Conservation (phyloP, 2,113 vertebrate genomes). For the Mastomys coucha region DNA sequence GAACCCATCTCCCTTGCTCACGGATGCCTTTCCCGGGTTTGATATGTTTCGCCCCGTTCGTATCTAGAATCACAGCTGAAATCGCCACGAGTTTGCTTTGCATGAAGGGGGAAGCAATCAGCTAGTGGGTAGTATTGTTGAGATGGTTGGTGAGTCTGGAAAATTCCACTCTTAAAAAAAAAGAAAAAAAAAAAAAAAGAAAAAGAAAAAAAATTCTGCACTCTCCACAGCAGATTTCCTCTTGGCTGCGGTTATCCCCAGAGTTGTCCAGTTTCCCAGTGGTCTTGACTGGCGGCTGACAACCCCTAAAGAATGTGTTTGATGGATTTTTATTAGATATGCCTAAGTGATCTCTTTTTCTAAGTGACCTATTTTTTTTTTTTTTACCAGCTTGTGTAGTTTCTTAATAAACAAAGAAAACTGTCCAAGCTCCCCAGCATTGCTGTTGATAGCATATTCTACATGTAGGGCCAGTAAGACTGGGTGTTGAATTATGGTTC, state of each 20-base stretch:
- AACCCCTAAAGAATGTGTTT: slow-evolving; percentile 61
- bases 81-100: slow-evolving; percentile 58
- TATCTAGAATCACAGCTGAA: slow-evolving; percentile 58
- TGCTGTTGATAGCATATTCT: slow-evolving; percentile 5
- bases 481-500: neutral
- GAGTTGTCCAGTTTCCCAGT: slow-evolving; percentile 71
- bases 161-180: slow-evolving; percentile 80
- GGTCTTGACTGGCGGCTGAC: slow-evolving; percentile 55
- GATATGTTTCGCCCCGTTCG: slow-evolving; percentile 67
- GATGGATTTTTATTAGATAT: slow-evolving; percentile 60
- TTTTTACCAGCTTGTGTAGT: neutral
- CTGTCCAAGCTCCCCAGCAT: neutral
- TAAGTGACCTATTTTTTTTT: slow-evolving; percentile 1
- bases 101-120: slow-evolving; percentile 71
- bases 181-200: slow-evolving; percentile 54
- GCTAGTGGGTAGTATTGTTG: slow-evolving; percentile 57
- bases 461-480: neutral
- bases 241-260: slow-evolving; percentile 73
- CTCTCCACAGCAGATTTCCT: slow-evolving; percentile 79
- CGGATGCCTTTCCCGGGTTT: slow-evolving; percentile 65
- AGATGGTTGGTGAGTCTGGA: slow-evolving; percentile 76
- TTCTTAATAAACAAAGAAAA: slow-evolving; percentile 18
- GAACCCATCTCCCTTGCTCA: slow-evolving; percentile 76
- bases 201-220: slow-evolving; percentile 48
- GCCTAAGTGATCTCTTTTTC: slow-evolving; percentile 57